phyloP scores from a whole-genome alignment of 30 jellyfish, hydroid and myxozoan genomes.

The Cassiopea xamachana region DNA sequence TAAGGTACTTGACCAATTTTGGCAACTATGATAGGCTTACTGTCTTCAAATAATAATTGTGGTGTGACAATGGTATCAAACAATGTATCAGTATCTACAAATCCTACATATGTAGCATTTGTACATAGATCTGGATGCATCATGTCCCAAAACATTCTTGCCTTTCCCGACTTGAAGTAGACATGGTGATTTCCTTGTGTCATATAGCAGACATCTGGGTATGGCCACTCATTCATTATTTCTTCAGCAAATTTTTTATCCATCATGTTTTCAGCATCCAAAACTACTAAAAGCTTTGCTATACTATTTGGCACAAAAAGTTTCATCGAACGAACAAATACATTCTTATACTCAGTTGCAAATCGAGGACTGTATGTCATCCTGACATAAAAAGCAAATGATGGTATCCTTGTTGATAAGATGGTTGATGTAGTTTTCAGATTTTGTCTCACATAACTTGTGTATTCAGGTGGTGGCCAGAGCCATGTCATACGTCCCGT shows the following conservation, averaged over 20 bases:
- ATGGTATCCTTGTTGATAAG: constrained; percentile 20
- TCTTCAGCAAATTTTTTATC: constrained; percentile 36
- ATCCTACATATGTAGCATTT: too few species aligned
- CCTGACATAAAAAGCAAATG: constrained; percentile 16
- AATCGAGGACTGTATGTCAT: constrained; percentile 16
- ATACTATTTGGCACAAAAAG: constrained; percentile 27
- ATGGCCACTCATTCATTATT: constrained; percentile 33
- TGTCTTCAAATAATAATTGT: constrained; percentile 15
- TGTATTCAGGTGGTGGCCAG: too few species aligned
- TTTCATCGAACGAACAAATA: constrained; percentile 17
- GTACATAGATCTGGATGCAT: constrained; percentile 36
- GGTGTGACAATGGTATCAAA: constrained; percentile 57
- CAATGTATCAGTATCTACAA: constrained; percentile 32
- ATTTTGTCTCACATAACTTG: too few species aligned
- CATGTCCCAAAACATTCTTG: constrained; percentile 66
- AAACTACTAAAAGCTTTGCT: constrained; percentile 33
- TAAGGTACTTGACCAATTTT: constrained; percentile 18
- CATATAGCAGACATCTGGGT: constrained; percentile 40
- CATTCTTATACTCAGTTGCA: constrained; percentile 25
- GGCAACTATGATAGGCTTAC: constrained; percentile 26
- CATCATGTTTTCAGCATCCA: constrained; percentile 13
- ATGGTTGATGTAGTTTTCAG: background rate
- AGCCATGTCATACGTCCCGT: too few species aligned
- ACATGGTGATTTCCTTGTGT: constrained; percentile 18
- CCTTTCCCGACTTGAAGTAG: constrained; percentile 30